These are phyloP conservation scores for Ictalurus punctatus DNA, from an alignment of 2,113 vertebrate species.

Conservation along the genomic window DNA sequence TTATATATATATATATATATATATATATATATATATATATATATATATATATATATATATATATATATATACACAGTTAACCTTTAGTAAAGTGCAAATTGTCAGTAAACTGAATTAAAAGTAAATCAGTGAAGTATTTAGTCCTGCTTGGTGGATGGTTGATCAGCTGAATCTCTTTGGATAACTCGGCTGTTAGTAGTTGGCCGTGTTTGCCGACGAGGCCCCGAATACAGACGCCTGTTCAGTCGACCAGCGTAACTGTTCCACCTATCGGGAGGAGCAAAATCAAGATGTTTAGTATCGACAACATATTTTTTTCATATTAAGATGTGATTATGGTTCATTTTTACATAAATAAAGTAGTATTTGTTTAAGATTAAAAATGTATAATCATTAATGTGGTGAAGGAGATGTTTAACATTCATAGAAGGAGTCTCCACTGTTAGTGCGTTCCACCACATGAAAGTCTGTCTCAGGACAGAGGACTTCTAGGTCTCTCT, in stretches of 20 bases:
- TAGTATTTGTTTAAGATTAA: neutral
- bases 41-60: no score
- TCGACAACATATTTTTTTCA: neutral
- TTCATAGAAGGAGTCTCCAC: neutral
- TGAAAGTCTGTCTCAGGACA: neutral
- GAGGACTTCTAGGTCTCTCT: neutral
- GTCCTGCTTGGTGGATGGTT: neutral
- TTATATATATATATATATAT: no score
- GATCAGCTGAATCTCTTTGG: constrained; percentile 36
- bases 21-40: no score
- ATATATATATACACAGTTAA: neutral
- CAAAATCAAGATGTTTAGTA: neutral
- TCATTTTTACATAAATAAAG: neutral
- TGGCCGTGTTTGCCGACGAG: constrained; percentile 31
- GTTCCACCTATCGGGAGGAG: constrained; percentile 58
- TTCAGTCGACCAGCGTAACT: constrained; percentile 61
- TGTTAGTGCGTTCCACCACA: neutral
- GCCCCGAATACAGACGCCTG: constrained; percentile 52
- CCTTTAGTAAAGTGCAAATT: neutral
- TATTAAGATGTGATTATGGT: neutral
- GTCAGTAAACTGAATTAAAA: neutral
- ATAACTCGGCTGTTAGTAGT: neutral
- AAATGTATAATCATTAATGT: neutral
- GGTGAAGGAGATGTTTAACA: neutral
- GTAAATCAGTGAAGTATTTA: neutral